Conservation (phyloP, 2,797 vertebrate genomes). For the Helostoma temminkii region DNA sequence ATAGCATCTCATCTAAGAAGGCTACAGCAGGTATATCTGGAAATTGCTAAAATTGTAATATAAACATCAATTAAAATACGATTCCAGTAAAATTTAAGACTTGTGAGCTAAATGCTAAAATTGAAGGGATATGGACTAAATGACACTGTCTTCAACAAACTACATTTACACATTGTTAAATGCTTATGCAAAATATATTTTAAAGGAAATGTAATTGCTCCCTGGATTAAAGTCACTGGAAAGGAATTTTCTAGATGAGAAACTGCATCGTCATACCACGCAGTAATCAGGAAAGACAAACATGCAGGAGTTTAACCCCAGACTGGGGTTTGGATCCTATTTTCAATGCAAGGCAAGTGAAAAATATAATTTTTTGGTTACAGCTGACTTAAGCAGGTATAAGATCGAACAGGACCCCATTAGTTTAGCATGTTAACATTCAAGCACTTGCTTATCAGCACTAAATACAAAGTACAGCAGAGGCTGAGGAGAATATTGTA, state of each 20-base stretch:
- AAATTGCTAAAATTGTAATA: constrained; percentile 33
- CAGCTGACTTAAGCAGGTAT: neutral
- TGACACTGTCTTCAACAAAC: constrained; percentile 14
- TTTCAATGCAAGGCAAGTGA: neutral
- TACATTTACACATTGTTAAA: constrained; percentile 22
- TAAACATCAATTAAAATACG: constrained; percentile 63
- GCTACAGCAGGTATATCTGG: constrained; percentile 43
- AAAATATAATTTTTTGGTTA: neutral
- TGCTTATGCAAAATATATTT: constrained; percentile 30
- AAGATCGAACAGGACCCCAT: neutral
- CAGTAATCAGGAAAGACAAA: neutral
- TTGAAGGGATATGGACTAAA: constrained; percentile 18
- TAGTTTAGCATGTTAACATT: neutral
- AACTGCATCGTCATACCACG: neutral
- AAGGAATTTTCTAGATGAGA: neutral
- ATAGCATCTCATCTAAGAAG: constrained; percentile 25
- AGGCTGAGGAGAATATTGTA: no score
- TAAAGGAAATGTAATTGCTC: constrained; percentile 45
- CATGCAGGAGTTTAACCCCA: no score
- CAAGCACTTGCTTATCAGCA: neutral
- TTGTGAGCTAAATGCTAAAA: constrained; percentile 38
- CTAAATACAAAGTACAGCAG: neutral
- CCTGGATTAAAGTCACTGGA: constrained; percentile 12
- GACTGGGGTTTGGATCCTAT: neutral
- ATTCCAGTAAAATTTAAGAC: constrained; percentile 41